Evolutionary conservation across 2,113 vertebrate genomes (phyloP).

Genomic region (Pipra filicauda): DNA sequence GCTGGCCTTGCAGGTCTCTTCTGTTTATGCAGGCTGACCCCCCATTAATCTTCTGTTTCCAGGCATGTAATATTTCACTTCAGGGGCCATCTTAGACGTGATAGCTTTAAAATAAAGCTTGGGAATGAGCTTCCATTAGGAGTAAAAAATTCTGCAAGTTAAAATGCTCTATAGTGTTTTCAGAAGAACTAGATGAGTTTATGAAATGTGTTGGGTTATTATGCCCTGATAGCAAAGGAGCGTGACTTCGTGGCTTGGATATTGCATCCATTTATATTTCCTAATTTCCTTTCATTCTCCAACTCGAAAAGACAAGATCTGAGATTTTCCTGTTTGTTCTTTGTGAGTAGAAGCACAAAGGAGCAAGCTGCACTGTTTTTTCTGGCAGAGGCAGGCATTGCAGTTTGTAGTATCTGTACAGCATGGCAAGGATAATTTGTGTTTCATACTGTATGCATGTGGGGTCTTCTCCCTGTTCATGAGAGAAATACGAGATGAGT

Average conservation of each 20-base stretch:
- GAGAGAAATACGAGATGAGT: background rate
- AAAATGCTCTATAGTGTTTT: background rate
- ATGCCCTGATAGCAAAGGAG: background rate
- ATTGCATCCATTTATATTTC: background rate
- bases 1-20: background rate
- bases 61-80: background rate
- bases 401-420: background rate
- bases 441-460: background rate
- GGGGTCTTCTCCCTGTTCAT: background rate
- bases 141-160: background rate
- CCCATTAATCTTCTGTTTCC: background rate
- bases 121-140: background rate
- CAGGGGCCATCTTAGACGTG: rapidly evolving
- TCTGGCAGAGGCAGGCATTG: background rate
- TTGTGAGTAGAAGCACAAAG: background rate
- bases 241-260: background rate
- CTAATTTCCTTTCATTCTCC: constrained; percentile 10
- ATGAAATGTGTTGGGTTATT: background rate
- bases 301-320: background rate
- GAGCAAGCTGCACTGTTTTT: background rate
- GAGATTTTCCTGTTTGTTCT: background rate
- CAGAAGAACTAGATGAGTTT: background rate
- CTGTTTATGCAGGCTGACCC: background rate
- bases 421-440: background rate
- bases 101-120: background rate